These are phyloP conservation scores for Antheraea assamensis DNA, from an alignment of 2,888 invertebrate genomes.

Conservation along the genomic window DNA sequence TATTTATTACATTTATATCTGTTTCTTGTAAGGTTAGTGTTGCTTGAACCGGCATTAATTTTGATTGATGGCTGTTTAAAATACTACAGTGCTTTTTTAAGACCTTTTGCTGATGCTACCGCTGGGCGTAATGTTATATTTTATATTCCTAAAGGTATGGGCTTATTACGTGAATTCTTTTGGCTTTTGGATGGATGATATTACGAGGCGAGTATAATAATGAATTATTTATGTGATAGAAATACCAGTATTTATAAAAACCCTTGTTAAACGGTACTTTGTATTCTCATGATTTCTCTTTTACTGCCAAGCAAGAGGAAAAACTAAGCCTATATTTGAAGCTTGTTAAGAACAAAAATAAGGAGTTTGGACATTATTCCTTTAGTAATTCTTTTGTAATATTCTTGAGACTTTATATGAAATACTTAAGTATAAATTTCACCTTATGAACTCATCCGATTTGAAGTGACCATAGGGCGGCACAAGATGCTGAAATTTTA, in stretches of 20 bases:
- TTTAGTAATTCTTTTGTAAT: too few relatives aligned
- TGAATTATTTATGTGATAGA: background rate
- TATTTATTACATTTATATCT: slow-evolving; percentile 21
- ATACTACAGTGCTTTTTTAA: slow-evolving; percentile 4
- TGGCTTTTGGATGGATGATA: background rate
- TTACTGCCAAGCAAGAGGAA: too few relatives aligned
- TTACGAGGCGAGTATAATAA: background rate
- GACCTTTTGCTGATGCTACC: slow-evolving; percentile 4
- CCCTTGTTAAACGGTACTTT: background rate
- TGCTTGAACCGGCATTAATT: background rate
- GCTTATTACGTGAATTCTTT: background rate
- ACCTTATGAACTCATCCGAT: too few relatives aligned
- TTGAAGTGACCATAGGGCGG: too few relatives aligned
- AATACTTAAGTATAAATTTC: too few relatives aligned
- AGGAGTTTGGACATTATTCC: too few relatives aligned
- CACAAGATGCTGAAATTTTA: too few relatives aligned
- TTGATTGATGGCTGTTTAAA: slow-evolving; percentile 4
- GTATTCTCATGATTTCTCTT: background rate
- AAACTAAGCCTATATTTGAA: too few relatives aligned
- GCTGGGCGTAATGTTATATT: background rate
- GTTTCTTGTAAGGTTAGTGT: slow-evolving; percentile 16
- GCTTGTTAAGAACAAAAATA: too few relatives aligned
- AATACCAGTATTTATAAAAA: background rate
- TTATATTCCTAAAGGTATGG: background rate
- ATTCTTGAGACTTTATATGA: too few relatives aligned